Conservation (phyloP, 1,140 invertebrate species). For the Drosophila triauraria region DNA sequence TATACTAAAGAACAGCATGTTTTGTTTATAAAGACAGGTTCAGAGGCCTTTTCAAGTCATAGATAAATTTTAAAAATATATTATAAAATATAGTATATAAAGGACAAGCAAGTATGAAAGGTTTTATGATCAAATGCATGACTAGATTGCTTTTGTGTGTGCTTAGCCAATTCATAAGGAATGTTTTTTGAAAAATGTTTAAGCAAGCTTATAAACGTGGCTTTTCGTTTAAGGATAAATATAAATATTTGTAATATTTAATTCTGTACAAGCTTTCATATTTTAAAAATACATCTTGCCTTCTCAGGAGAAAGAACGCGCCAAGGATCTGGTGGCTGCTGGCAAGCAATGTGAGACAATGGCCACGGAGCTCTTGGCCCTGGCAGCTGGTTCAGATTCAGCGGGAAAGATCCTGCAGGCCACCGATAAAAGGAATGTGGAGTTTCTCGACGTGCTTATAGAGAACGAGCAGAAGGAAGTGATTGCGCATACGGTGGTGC, state of each 20-base stretch:
- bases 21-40: neutral
- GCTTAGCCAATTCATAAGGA: conserved; percentile 3
- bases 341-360: conserved; percentile 98
- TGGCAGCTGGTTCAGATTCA: conserved; percentile 97
- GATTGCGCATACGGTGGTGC: conserved; percentile 95
- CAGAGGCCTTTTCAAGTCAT: neutral
- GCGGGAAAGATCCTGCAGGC: conserved; percentile 96
- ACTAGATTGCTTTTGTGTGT: conserved; percentile 8
- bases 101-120: conserved; percentile 10
- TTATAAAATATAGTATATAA: too few species aligned
- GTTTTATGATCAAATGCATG: conserved; percentile 9
- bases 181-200: conserved; percentile 1
- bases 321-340: conserved; percentile 97
- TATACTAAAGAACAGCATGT: neutral
- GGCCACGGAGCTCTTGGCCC: conserved; percentile 97
- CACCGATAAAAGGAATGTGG: conserved; percentile 95
- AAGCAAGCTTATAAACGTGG: conserved; percentile 17
- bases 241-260: neutral
- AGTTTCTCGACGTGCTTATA: conserved; percentile 98
- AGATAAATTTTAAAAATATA: neutral
- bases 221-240: neutral
- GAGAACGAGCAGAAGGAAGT: conserved; percentile 99
- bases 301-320: conserved; percentile 96
- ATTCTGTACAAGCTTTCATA: neutral
- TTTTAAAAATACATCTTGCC: neutral